Conservation (phyloP, 2,113 vertebrate genomes). For the Danionella cerebrum region DNA sequence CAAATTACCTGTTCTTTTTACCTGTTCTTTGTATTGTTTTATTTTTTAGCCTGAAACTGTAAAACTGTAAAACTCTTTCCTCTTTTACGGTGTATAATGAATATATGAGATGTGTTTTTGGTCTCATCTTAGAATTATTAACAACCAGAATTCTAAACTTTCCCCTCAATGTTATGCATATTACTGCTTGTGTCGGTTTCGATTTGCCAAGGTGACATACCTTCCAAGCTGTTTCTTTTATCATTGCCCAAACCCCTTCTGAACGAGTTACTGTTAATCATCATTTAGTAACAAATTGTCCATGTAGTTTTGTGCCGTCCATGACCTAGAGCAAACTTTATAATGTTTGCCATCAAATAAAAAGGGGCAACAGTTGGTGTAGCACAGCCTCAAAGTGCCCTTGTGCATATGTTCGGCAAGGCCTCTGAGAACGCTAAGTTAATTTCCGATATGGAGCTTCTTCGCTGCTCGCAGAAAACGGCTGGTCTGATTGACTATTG, state of each 20-base stretch:
- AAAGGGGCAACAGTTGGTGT: constrained; percentile 41
- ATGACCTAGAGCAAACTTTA: background rate
- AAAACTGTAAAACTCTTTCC: too few relatives aligned
- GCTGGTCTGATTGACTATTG: constrained; percentile 36
- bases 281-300: background rate
- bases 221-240: constrained; percentile 9
- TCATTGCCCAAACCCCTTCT: background rate
- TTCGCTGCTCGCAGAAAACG: constrained; percentile 30
- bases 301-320: background rate
- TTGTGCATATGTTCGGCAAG: background rate
- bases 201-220: background rate
- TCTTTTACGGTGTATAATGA: too few relatives aligned
- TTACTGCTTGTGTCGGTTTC: background rate
- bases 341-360: background rate
- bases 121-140: background rate
- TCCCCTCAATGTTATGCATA: background rate
- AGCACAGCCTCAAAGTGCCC: constrained; percentile 20
- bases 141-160: too few relatives aligned
- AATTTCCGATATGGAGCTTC: constrained; percentile 32
- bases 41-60: too few relatives aligned
- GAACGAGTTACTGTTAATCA: background rate
- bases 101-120: background rate
- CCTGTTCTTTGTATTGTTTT: too few relatives aligned
- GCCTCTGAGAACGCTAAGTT: constrained; percentile 9
- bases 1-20: too few relatives aligned